phyloP scores from a whole-genome alignment of 2,797 vertebrate genomes.

The Sciurus carolinensis region DNA sequence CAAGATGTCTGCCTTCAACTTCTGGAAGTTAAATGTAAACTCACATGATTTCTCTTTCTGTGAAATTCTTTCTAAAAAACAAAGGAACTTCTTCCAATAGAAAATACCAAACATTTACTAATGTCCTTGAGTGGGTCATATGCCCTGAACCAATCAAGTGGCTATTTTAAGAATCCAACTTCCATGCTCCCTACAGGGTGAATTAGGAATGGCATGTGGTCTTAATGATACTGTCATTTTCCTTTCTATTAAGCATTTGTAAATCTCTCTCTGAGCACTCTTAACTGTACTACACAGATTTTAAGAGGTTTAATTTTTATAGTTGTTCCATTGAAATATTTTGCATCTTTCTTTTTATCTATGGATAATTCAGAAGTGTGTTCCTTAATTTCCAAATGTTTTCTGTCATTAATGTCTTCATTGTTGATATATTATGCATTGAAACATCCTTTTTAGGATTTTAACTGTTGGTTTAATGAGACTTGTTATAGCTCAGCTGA shows the following conservation, averaged over 20 bases:
- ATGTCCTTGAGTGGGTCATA: neutral
- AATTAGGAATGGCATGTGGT: neutral
- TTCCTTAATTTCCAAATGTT: neutral
- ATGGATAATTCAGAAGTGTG: neutral
- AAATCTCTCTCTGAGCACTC: neutral
- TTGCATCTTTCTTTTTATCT: neutral
- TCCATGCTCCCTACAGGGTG: neutral
- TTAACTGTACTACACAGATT: neutral
- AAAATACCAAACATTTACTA: neutral
- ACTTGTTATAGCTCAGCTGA: neutral
- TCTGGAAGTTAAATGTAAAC: neutral
- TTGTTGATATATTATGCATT: neutral
- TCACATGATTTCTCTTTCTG: neutral
- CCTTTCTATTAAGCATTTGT: neutral
- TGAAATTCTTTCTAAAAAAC: neutral
- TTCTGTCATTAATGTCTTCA: neutral
- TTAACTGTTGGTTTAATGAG: neutral
- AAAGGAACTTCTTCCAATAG: neutral
- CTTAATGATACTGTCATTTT: neutral
- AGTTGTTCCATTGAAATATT: neutral
- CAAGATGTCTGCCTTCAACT: neutral
- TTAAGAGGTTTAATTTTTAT: neutral
- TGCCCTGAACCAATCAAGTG: neutral
- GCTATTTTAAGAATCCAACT: neutral
- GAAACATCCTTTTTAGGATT: neutral